Evolutionary conservation across 2,888 invertebrate genomes (phyloP).

Genomic region (Yponomeuta cagnagella): DNA sequence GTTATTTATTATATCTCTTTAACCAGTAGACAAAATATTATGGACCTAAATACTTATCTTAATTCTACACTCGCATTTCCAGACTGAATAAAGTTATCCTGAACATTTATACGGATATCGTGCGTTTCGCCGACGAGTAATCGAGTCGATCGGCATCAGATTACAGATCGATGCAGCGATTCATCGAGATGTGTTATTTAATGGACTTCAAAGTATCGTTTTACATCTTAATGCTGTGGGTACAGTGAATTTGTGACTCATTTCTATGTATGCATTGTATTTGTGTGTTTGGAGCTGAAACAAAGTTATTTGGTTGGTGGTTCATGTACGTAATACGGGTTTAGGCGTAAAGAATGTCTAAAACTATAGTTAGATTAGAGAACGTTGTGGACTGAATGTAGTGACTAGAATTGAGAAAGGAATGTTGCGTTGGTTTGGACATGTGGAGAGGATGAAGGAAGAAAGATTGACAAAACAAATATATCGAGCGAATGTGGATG

Average conservation of each 20-base stretch:
- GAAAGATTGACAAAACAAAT: too few relatives aligned
- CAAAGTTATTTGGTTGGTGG: neutral
- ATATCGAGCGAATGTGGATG: too few relatives aligned
- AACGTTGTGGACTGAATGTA: too few relatives aligned
- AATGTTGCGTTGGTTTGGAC: too few relatives aligned
- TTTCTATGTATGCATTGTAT: constrained; percentile 16
- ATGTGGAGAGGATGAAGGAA: too few relatives aligned
- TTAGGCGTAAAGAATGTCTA: too few relatives aligned
- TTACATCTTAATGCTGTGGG: constrained; percentile 34
- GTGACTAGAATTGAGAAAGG: too few relatives aligned
- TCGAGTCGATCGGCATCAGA: constrained; percentile 12
- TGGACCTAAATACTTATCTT: neutral
- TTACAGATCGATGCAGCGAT: constrained; percentile 17
- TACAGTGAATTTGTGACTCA: constrained; percentile 23
- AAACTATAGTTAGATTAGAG: too few relatives aligned
- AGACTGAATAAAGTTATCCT: neutral
- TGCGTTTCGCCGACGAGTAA: constrained; percentile 6
- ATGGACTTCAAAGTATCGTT: constrained; percentile 34
- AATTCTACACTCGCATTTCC: neutral
- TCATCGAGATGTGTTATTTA: constrained; percentile 29
- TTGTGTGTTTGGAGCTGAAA: neutral
- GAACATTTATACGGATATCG: constrained; percentile 8
- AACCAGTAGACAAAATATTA: too few relatives aligned
- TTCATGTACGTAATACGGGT: neutral
- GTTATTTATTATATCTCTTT: too few relatives aligned